A percentile compares a stretch with the other conserved stretches of the same genome.
These are phyloP conservation scores for Cairina moschata DNA, from an alignment of 2,113 vertebrate genomes.

Conservation along the genomic window DNA sequence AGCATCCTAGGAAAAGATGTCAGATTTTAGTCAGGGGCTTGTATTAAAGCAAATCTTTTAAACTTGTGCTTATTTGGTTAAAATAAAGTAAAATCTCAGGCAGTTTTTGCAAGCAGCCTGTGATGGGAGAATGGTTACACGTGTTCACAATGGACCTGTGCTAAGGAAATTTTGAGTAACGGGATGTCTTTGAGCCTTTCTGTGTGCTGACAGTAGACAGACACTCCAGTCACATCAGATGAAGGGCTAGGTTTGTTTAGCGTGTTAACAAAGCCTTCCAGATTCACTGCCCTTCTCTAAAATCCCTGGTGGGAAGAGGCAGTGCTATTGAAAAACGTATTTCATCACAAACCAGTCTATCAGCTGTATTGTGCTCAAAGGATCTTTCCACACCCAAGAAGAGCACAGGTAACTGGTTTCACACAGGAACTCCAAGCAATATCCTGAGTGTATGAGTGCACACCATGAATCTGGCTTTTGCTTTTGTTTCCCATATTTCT, in stretches of 20 bases:
- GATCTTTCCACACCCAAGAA: background rate
- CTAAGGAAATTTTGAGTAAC: background rate
- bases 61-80: background rate
- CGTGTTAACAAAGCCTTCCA: background rate
- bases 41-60: background rate
- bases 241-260: background rate
- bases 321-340: background rate
- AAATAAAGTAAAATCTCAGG: background rate
- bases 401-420: background rate
- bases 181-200: background rate
- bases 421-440: rapidly evolving
- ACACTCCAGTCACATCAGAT: rapidly evolving
- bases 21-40: background rate
- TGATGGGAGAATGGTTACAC: too few species aligned
- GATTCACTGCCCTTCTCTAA: background rate
- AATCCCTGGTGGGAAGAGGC: background rate
- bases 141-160: background rate
- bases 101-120: background rate
- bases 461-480: background rate
- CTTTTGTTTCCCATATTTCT: background rate
- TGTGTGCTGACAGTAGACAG: background rate
- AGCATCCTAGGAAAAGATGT: background rate
- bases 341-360: background rate
- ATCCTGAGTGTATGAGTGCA: rapidly evolving
- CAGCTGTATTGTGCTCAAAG: background rate